These are phyloP conservation scores for Pseudococcus longispinus DNA, from an alignment of 2,888 invertebrate species.

Conservation along the genomic window DNA sequence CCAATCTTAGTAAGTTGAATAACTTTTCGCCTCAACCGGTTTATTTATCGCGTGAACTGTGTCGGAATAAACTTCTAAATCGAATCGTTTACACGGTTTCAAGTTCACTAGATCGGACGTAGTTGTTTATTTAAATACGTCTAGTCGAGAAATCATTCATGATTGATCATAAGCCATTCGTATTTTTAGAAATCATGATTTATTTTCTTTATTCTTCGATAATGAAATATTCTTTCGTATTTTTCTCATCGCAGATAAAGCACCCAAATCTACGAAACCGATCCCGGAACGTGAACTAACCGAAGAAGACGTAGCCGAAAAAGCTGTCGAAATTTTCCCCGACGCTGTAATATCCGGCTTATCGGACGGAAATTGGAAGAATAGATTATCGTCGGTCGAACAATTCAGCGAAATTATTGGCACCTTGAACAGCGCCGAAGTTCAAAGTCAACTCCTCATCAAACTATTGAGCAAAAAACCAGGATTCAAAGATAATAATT, in stretches of 20 bases:
- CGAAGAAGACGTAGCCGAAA: conserved; percentile 79
- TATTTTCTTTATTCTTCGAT: background rate
- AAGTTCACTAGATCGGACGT: background rate
- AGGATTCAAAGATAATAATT: conserved; percentile 86
- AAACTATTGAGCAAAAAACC: conserved; percentile 81
- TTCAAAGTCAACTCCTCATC: conserved; percentile 78
- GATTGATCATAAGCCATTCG: background rate
- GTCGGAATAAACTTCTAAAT: too few species aligned
- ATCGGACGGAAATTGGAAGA: conserved; percentile 85
- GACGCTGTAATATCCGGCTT: conserved; percentile 73
- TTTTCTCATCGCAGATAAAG: background rate
- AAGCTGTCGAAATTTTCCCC: conserved; percentile 72
- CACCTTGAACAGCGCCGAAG: conserved; percentile 70
- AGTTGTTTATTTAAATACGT: background rate
- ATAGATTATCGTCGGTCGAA: conserved; percentile 77
- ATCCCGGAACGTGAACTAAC: conserved; percentile 72
- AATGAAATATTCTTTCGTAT: background rate
- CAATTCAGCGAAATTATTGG: conserved; percentile 66
- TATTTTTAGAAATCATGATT: background rate
- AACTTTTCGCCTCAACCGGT: background rate
- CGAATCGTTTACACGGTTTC: background rate
- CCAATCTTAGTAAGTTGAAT: conserved; percentile 45
- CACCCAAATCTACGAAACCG: conserved; percentile 32
- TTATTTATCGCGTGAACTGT: background rate
- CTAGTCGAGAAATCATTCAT: background rate